Conservation (phyloP, 2,797 vertebrate genomes). For the Amblyraja radiata region DNA sequence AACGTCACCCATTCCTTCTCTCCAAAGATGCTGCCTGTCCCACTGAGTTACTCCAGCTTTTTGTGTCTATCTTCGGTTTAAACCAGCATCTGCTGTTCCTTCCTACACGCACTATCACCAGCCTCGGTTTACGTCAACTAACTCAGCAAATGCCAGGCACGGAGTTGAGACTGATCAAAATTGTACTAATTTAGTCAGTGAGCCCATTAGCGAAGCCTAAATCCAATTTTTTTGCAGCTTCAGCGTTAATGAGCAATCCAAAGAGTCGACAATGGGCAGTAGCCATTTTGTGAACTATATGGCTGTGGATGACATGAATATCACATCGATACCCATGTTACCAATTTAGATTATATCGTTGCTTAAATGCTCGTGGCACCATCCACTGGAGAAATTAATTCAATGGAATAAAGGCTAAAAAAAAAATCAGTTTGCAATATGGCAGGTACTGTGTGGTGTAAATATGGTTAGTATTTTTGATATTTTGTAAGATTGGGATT, state of each 20-base stretch:
- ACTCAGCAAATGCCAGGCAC: not conserved
- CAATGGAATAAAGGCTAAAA: not conserved
- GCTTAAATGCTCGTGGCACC: not conserved
- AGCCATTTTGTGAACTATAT: not conserved
- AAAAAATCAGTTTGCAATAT: not conserved
- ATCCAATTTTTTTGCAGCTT: not conserved
- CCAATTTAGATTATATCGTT: not conserved
- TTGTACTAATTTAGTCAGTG: not conserved
- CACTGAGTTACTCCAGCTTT: no score
- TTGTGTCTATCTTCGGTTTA: no score
- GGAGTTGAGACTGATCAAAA: no score
- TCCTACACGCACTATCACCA: not conserved
- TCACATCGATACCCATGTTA: not conserved
- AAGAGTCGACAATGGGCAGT: not conserved
- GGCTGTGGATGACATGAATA: not conserved
- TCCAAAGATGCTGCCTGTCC: no score
- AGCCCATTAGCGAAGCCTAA: not conserved
- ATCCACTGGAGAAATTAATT: not conserved
- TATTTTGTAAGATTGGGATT: not conserved
- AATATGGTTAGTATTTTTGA: not conserved
- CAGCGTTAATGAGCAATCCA: not conserved
- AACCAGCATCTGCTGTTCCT: no score
- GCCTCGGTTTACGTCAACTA: not conserved
- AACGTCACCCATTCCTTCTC: no score
- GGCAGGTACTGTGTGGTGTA: not conserved